phyloP scores from a whole-genome alignment of 53 echinoderm and acorn worm genomes.

The Stichopus horrens region DNA sequence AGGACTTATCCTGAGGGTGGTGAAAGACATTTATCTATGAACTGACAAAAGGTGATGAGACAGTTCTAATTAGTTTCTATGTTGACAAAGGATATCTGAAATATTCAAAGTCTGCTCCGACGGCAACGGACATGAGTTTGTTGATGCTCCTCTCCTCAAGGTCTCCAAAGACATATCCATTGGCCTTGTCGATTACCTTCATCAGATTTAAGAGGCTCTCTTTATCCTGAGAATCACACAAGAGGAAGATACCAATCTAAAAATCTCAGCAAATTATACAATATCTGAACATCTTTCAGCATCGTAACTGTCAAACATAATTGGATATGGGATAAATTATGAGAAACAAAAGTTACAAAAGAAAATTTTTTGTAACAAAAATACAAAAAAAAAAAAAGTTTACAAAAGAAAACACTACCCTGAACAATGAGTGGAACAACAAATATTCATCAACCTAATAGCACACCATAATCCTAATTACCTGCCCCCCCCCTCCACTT shows the following conservation, averaged over 20 bases:
- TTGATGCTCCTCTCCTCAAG: conserved; percentile 89
- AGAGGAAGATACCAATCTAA: neutral
- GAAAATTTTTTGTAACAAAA: too few species aligned
- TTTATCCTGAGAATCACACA: conserved; percentile 66
- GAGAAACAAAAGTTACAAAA: too few species aligned
- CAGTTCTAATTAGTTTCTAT: neutral
- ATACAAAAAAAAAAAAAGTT: neutral
- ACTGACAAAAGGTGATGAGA: too few species aligned
- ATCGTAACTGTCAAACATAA: neutral
- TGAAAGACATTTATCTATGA: too few species aligned
- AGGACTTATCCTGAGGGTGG: too few species aligned
- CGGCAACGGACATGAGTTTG: conserved; percentile 91
- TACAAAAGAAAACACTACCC: neutral
- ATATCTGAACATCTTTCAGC: neutral
- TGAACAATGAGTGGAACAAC: neutral
- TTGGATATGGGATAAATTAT: neutral
- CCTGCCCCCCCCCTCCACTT: neutral
- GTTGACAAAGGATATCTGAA: conserved; percentile 93
- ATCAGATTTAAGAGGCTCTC: conserved; percentile 79
- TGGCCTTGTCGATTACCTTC: conserved; percentile 91
- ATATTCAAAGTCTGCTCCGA: conserved; percentile 97
- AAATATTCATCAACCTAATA: neutral
- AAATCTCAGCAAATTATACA: neutral
- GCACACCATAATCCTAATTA: too few species aligned
- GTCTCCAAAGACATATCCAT: conserved; percentile 96